Conservation (phyloP, 2,797 vertebrate species). For the Cygnus olor region DNA sequence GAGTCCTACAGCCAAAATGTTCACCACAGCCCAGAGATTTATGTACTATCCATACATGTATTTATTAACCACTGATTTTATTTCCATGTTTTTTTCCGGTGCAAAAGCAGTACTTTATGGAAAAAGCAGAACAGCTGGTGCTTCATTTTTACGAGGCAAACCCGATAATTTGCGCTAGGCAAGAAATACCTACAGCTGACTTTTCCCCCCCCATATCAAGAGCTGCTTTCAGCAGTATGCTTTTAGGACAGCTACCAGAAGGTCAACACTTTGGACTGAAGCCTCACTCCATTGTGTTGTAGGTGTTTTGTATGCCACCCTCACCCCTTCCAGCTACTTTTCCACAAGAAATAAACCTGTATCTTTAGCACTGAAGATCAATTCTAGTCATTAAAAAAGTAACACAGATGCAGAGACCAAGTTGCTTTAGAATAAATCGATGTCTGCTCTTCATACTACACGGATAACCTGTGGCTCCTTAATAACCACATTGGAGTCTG, state of each 20-base stretch:
- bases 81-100: background rate
- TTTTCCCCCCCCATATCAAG: background rate
- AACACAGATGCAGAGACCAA: background rate
- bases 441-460: background rate
- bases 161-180: background rate
- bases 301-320: background rate
- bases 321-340: background rate
- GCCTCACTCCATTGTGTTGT: background rate
- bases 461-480: background rate
- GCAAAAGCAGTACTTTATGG: background rate
- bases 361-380: background rate
- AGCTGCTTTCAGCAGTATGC: background rate
- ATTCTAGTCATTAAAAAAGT: background rate
- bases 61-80: background rate
- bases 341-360: background rate
- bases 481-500: background rate
- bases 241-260: background rate
- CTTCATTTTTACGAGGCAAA: background rate
- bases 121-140: rapidly evolving
- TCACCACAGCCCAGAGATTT: background rate
- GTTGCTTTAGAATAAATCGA: background rate
- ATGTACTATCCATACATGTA: rapidly evolving
- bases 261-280: background rate
- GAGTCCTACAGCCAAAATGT: background rate
- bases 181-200: background rate